Evolutionary conservation across 2,888 invertebrate genomes (phyloP), one percentile per base, ranked within the genome.

Genomic region (Leptogaster cylindrica): DNA sequence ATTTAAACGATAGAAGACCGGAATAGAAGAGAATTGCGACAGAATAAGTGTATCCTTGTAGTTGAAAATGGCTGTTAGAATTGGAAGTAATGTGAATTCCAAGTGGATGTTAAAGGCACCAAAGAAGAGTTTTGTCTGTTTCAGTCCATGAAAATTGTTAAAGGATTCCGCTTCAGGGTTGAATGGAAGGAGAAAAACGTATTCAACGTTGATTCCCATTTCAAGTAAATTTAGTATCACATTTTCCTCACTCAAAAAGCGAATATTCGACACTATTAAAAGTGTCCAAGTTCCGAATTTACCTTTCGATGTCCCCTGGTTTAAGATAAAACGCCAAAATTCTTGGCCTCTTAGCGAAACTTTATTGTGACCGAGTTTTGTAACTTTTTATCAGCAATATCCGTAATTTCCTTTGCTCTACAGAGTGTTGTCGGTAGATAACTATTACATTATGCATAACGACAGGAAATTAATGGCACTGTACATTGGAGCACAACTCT

Each of bases 401-500:
- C 58, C 65, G 67, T 39, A 52, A 55, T 51, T 69, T 64, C 67
- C 65, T n/a, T n/a, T 46, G 44, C 44, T 36, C 67, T 48, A 50
- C 36, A 67, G 58, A 65, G 67, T 69, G 69, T 65, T 69, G 67
- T 67, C 69, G 67, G 58, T 65, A 67, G 69, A 69, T 69, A 69
- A 69, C 69, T 67, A 69, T 67, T 69, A 69, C 69, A 69, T 69
- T 69, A 69, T 69, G 69, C 69, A 69, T 65, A 69, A 67, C 69
- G 67, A 65, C 39, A 67, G 65, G 67, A 69, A 69, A 69, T 69
- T 69, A 69, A 69, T 69, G 69, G 69, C 63, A 66, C 52, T 63
- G 46, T 39, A 41, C 14, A 39, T 39, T 39, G 31, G 25, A 58
- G 58, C 12, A 1, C 36, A 58, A 18, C 23, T 27, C 41, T 46